Evolutionary conservation across 2,888 invertebrate species (phyloP), one percentile per base, ranked within the genome.

Genomic region (Napeogenes sylphis): DNA sequence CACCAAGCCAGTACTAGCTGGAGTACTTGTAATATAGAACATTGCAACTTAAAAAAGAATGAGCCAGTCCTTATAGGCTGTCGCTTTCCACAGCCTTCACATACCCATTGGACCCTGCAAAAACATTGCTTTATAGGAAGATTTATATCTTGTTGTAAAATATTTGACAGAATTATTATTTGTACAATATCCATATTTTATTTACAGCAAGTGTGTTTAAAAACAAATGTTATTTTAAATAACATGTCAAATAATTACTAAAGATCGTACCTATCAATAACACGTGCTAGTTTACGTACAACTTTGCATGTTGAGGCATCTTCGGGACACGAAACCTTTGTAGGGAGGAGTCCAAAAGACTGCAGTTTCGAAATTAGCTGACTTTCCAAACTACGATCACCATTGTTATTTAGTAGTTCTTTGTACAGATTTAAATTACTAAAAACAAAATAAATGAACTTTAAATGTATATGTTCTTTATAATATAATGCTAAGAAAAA

Each of bases 1-100:
- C 93, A 92, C 94, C 94, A 94, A 0, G 92, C 93, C 51, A 93
- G 78, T 61, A 93, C 91, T 12, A 93, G 81, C 76, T 93, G 92
- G 63, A 94, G 80, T 54, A 91, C 87, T 74, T 92, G 91, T 66
- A 92, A 86, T 57, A 94, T 83, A 62, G 92, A 92, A 75, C 94
- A 94, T 70, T 92, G 93, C 14, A 94, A 79, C 54, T 92, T 87
- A n/a, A 91, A 81, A 74, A 94, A 93, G 71, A 94, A 92, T 0
- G 94, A 93, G 0, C 83, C 82, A 0, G 74, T 75, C 32, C 89
- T 77, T n/a, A 90, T 81, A 0, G 89, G 82, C 65, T 80, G 84
- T 55, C 78, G 77, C 55, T 80, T 84, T 2, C 80, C 77, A 71
- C 90, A 90, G 0, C 76, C 75, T 33, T 81, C 79, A 69, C 90